These are phyloP conservation scores for Chiridota heheva DNA, from an alignment of 35 echinoderm and acorn worm genomes.

Conservation along the genomic window DNA sequence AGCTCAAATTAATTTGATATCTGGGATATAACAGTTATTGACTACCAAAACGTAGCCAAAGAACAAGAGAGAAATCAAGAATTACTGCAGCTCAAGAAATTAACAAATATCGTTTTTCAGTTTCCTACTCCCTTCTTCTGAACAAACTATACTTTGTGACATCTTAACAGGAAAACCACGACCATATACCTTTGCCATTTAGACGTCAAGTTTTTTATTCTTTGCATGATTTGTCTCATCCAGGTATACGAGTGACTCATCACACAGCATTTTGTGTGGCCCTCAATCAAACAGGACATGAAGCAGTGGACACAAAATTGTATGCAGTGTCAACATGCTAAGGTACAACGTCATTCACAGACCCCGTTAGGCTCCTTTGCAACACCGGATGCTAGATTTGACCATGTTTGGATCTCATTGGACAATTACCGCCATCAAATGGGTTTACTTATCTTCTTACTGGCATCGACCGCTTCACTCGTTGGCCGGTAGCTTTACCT, in stretches of 20 bases:
- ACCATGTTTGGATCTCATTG: constrained; percentile 12
- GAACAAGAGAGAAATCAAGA: too few species aligned
- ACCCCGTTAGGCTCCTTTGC: constrained; percentile 23
- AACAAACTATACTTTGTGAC: neutral
- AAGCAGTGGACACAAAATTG: neutral
- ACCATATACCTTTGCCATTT: neutral
- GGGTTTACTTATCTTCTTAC: neutral
- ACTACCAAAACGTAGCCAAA: too few species aligned
- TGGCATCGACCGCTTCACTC: constrained; percentile 12
- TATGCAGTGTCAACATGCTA: constrained; percentile 12
- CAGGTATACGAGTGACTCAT: neutral
- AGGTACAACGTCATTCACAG: constrained; percentile 15
- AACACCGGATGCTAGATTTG: constrained; percentile 14
- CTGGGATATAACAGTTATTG: too few species aligned
- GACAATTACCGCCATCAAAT: constrained; percentile 22
- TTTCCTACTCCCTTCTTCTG: neutral
- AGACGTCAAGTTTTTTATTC: neutral
- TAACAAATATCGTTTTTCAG: too few species aligned
- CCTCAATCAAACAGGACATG: neutral
- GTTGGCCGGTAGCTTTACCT: constrained; percentile 4
- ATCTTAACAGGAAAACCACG: neutral
- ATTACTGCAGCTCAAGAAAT: too few species aligned
- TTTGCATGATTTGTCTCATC: neutral
- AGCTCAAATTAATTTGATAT: too few species aligned
- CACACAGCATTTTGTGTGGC: neutral